Evolutionary conservation across 2,797 vertebrate species (phyloP), one percentile per base, ranked within the genome.

Genomic region (Protonibea diacanthus): DNA sequence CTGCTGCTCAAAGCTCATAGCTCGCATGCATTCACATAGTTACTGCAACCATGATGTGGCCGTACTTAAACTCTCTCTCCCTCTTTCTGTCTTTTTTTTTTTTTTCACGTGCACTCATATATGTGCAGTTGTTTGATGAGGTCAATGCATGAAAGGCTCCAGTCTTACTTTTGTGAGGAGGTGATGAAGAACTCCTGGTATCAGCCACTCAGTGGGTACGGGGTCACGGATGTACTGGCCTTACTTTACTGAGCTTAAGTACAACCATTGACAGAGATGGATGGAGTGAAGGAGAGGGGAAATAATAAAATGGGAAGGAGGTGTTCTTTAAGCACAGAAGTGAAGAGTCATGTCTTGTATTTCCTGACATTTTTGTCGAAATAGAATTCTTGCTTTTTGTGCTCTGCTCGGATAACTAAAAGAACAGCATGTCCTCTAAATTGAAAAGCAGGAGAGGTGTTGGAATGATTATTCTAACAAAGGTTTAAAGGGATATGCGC

Each of bases 211-310:
- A 21, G 59, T 47, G 3, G 38, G 48, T 21, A 42, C n/a, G 1
- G 53, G 63, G 77, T 78, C 71, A 51, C 13, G 0, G 44, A 59
- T 53, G 27, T 47, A 20, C 55, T 58, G 66, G 79, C 75, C 80
- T 51, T 13, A 21, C 65, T 27, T 60, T 40, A 60, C 57, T 52
- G 52, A 59, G 27, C 65, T 74, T 15, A 62, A 77, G 70, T 33
- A 56, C 18, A 44, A 20, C 48, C 70, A 49, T 18, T 25, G 63
- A 59, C 53, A 57, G 71, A 77, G 67, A 71, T 17, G 12, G 21
- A 52, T 27, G 61, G 74, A 79, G 67, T 74, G 21, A 51, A 71
- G 29, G n/a, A 48, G 33, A 63, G 44, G 52, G 73, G 63, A 20
- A 44, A 33, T 27, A 69, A 73, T 40, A 65, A 21, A 67, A 21